Evolutionary conservation across 2,113 vertebrate genomes (phyloP).

Genomic region (Myiozetetes cayanensis): DNA sequence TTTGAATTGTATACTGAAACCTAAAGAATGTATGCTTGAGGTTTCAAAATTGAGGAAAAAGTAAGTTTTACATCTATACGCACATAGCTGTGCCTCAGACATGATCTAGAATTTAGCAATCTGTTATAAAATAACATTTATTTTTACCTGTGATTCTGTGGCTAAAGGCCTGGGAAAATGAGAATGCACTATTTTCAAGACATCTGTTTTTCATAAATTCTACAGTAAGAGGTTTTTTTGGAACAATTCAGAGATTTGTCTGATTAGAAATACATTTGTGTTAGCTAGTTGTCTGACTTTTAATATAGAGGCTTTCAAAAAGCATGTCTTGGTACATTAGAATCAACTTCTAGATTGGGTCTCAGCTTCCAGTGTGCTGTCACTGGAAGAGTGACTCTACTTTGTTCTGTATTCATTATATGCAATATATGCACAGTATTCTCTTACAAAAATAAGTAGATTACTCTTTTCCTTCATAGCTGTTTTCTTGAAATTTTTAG

Average conservation of each 20-base stretch:
- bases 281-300: background rate
- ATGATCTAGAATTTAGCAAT: background rate
- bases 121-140: background rate
- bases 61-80: background rate
- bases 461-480: background rate
- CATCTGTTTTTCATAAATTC: background rate
- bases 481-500: background rate
- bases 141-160: background rate
- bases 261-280: background rate
- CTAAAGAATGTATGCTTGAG: slow-evolving; percentile 6
- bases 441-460: background rate
- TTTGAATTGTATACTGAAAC: slow-evolving; percentile 7
- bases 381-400: background rate
- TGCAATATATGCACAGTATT: background rate
- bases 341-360: background rate
- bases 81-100: background rate
- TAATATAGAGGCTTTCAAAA: background rate
- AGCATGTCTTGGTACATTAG: background rate
- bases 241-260: background rate
- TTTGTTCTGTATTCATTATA: background rate
- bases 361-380: background rate
- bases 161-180: background rate
- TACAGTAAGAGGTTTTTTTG: background rate
- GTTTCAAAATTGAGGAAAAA: background rate
- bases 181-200: background rate